phyloP scores from a whole-genome alignment of 2,113 vertebrate species.

The Cepphus grylle region DNA sequence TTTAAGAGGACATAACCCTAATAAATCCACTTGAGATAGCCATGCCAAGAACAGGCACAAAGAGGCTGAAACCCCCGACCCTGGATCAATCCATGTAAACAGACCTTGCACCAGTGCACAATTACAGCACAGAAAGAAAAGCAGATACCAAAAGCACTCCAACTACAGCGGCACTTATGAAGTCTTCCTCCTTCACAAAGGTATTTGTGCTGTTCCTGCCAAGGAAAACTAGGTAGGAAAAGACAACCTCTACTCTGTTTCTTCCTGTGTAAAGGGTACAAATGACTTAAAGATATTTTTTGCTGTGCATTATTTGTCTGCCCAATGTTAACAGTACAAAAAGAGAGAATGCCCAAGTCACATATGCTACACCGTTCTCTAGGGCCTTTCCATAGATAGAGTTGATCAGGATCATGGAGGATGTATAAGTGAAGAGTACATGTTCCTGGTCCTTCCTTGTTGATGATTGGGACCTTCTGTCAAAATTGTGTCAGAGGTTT shows the following conservation, averaged over 20 bases:
- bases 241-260: not conserved
- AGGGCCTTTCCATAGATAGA: not conserved
- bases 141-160: not conserved
- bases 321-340: not conserved
- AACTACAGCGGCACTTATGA: fast-evolving
- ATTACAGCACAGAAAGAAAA: not conserved
- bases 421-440: not conserved
- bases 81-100: not conserved
- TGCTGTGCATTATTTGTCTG: not conserved
- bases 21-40: not conserved
- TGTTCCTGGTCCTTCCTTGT: not conserved
- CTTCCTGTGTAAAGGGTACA: not conserved
- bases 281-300: not conserved
- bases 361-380: not conserved
- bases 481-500: not conserved
- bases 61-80: not conserved
- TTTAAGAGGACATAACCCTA: not conserved
- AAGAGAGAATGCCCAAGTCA: not conserved
- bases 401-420: not conserved
- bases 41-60: not conserved
- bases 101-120: not conserved
- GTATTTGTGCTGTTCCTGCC: not conserved
- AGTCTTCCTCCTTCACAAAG: not conserved
- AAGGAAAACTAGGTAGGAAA: not conserved
- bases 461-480: not conserved